phyloP scores from a whole-genome alignment of 2,113 vertebrate genomes.

The Anguilla japonica region DNA sequence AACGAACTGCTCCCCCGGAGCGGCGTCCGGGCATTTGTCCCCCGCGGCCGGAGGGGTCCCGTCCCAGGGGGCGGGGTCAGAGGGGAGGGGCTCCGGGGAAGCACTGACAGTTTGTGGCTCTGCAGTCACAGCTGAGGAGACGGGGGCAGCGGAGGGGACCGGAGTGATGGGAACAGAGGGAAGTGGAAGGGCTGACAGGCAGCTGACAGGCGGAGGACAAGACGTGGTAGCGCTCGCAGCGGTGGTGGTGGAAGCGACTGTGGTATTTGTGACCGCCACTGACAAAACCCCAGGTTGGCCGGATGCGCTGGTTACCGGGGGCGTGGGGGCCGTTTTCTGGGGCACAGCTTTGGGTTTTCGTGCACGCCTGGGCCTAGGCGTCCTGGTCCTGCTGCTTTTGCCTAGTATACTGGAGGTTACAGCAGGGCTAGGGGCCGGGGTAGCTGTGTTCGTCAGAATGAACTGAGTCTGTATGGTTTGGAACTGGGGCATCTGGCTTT shows the following conservation, averaged over 20 bases:
- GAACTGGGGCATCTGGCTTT: slow-evolving; percentile 62
- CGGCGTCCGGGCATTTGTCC: slow-evolving; percentile 39
- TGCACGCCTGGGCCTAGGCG: slow-evolving; percentile 63
- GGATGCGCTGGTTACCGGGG: not conserved
- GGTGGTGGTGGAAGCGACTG: slow-evolving; percentile 8
- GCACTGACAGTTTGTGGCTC: slow-evolving; percentile 29
- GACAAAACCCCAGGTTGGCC: slow-evolving; percentile 32
- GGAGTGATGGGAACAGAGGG: slow-evolving; percentile 28
- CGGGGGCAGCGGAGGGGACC: slow-evolving; percentile 5
- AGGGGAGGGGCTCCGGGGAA: slow-evolving; percentile 31
- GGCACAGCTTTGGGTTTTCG: slow-evolving; percentile 64
- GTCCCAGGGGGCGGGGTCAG: slow-evolving; percentile 29
- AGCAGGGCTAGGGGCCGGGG: slow-evolving; percentile 49
- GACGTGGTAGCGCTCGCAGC: slow-evolving; percentile 28
- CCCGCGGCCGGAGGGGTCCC: slow-evolving; percentile 30
- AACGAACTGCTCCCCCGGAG: slow-evolving; percentile 66
- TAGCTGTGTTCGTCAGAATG: slow-evolving; percentile 58
- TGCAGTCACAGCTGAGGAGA: slow-evolving; percentile 35
- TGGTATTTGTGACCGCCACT: slow-evolving; percentile 28
- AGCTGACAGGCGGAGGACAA: slow-evolving; percentile 6
- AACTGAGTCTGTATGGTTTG: slow-evolving; percentile 69
- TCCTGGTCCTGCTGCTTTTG: slow-evolving; percentile 57
- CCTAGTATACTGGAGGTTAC: slow-evolving; percentile 66
- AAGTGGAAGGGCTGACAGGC: slow-evolving; percentile 21
- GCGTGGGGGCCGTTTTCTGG: slow-evolving; percentile 39